Evolutionary conservation across 1,140 invertebrate species (phyloP), one percentile per base, ranked within the genome.

Genomic region (Diabrotica undecimpunctata): DNA sequence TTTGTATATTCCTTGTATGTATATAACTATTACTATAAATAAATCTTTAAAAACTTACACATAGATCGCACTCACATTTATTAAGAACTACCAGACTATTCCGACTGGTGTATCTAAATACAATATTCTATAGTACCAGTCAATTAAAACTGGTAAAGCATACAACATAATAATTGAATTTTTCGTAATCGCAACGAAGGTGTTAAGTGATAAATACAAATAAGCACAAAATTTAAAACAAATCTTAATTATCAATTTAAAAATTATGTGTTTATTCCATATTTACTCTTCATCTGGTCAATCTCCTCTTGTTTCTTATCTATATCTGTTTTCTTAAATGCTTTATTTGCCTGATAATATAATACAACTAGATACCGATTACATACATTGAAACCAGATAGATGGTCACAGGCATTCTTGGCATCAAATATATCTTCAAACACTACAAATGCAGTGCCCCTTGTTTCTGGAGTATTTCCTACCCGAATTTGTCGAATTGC

Each of bases 391-490:
- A 99, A 99, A 36, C 97, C 97, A 65, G 94, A 97, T 51, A 99
- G 83, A 82, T 99, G 97, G 81, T 99, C 97, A 82, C 97, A 99
- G 8, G 97, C 97, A 85, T 99, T 99, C 82, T 98, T 99, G 0
- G 97, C 97, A 87, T 99, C 98, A 85, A 98, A 99, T 73, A 99
- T 99, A 78, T 99, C 98, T 84, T 99, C 97, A 82, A 98, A 99
- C 0, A 99, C 95, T 56, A 99, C 96, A 87, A 99, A 99, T 13
- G 97, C 97, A 60, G 97, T 99, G 53, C 97, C 97, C 82, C 94
- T 89, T 0, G 96, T 98, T 82, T 99, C 97, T 25, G 95, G 90
- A 35, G 97, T 99, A 73, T 98, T 99, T 2, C 97, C 97, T 91
- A 98, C 93, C 84, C 97, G 83, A 62, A 99, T 99, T 83, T 99